These are phyloP conservation scores for Cryptoleucopteryx plumbea DNA, from an alignment of 2,113 vertebrate species.

Conservation along the genomic window DNA sequence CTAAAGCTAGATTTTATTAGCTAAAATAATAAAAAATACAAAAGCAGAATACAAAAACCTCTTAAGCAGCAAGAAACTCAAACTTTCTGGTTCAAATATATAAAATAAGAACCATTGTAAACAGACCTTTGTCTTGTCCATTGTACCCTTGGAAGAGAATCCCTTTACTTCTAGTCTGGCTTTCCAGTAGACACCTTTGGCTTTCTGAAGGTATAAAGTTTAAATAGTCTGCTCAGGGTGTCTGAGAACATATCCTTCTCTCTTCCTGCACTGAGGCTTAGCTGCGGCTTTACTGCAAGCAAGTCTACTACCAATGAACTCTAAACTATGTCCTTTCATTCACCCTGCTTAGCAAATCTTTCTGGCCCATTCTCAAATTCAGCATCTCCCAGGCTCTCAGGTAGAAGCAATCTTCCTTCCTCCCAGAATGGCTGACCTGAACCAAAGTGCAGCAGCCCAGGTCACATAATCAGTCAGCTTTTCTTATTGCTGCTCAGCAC, in stretches of 20 bases:
- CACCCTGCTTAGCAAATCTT: neutral
- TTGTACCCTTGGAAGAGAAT: neutral
- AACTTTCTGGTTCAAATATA: neutral
- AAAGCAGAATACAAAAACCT: neutral
- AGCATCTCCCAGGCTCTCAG: neutral
- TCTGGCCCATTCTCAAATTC: neutral
- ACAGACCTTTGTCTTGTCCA: neutral
- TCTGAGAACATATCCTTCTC: neutral
- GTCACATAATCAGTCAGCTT: neutral
- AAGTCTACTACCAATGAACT: neutral
- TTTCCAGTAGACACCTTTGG: neutral
- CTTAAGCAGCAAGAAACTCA: neutral
- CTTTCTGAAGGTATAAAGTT: neutral
- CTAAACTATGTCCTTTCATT: neutral
- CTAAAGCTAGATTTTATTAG: neutral
- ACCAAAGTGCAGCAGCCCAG: neutral
- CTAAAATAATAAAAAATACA: neutral
- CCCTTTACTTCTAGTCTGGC: neutral
- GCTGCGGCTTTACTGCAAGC: neutral
- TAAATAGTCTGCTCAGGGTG: neutral
- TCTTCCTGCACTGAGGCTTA: neutral
- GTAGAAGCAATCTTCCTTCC: neutral
- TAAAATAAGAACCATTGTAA: neutral
- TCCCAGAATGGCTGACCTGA: neutral
- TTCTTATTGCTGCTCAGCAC: neutral